Evolutionary conservation across 2,797 vertebrate species (phyloP).

Genomic region (Schizopygopsis malacanthus): DNA sequence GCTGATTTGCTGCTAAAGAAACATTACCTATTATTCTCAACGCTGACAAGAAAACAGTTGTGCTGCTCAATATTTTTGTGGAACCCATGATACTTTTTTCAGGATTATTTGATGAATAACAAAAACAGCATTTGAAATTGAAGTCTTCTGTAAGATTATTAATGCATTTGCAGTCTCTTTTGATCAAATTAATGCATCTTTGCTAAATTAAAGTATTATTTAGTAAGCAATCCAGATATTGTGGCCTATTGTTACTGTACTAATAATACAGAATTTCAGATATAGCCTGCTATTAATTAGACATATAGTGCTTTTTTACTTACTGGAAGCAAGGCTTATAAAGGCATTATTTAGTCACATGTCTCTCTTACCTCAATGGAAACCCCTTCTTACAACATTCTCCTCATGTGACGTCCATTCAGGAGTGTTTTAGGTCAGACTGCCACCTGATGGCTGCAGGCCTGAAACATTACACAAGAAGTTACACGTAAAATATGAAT

Average conservation of each 20-base stretch:
- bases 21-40: not conserved
- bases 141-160: not conserved
- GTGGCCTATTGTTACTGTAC: not conserved
- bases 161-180: not conserved
- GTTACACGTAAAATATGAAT: not conserved
- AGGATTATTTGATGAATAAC: not conserved
- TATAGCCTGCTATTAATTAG: not conserved
- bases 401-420: not conserved
- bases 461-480: not conserved
- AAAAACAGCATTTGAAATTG: not conserved
- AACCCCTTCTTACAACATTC: not conserved
- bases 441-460: conserved; percentile 18
- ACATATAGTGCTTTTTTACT: not conserved
- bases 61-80: not conserved
- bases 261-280: not conserved
- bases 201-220: not conserved
- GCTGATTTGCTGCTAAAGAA: not conserved
- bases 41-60: not conserved
- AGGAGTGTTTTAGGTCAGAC: not conserved
- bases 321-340: not conserved
- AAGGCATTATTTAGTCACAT: not conserved
- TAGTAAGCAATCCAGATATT: not conserved
- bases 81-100: not conserved
- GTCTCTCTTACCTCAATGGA: not conserved
- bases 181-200: not conserved